A percentile compares a stretch with the other conserved stretches of the same genome.
Evolutionary conservation across 2,797 vertebrate species (phyloP).

Genomic region (Cynopterus sphinx): DNA sequence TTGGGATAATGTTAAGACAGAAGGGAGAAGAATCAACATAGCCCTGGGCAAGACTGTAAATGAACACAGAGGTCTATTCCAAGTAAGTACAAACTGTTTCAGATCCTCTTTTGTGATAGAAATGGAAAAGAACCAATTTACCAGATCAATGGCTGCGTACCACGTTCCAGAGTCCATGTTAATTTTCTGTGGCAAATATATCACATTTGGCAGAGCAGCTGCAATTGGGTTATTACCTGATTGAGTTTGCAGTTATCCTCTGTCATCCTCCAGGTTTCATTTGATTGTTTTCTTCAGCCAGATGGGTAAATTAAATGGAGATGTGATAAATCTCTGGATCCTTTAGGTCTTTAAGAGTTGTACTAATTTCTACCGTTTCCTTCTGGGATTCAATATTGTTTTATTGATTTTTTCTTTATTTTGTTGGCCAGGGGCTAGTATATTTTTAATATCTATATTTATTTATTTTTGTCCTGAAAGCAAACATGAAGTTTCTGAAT

Average conservation of each 20-base stretch:
- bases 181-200: constrained; percentile 38
- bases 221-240: not conserved
- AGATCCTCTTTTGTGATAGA: not conserved
- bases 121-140: constrained; percentile 35
- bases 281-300: not conserved
- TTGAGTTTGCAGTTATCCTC: not conserved
- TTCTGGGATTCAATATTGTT: not conserved
- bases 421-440: not conserved
- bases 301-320: not conserved
- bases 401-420: not conserved
- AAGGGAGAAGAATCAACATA: not conserved
- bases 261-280: not conserved
- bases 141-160: not conserved
- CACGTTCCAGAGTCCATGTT: not conserved
- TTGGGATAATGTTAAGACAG: not conserved
- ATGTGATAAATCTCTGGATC: not conserved
- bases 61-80: constrained; percentile 3
- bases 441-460: not conserved
- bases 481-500: not conserved
- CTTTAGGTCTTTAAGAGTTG: not conserved
- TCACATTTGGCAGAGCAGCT: constrained; percentile 32
- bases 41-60: not conserved
- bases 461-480: not conserved
- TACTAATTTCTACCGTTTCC: not conserved
- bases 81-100: constrained; percentile 1